Conservation (phyloP, 2,113 vertebrate species). For the Ammodytes marinus region DNA sequence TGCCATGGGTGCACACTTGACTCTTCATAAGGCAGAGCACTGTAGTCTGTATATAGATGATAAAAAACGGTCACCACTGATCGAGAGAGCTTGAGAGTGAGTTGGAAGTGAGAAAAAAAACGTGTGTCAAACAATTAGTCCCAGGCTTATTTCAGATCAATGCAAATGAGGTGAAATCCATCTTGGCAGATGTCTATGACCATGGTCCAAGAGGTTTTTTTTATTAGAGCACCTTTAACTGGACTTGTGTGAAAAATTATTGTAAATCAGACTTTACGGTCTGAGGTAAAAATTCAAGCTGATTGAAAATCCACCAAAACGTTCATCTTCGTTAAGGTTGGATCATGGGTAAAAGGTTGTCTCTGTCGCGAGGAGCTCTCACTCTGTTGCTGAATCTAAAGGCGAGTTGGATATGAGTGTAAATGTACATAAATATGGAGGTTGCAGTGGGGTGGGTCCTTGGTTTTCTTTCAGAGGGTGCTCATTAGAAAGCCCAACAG, state of each 20-base stretch:
- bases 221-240: no score
- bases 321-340: conserved; percentile 28
- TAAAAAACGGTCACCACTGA: conserved; percentile 8
- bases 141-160: background rate
- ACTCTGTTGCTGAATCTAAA: conserved; percentile 4
- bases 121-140: background rate
- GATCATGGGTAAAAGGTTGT: background rate
- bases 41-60: conserved; percentile 32
- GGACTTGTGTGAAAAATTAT: no score
- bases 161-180: no score
- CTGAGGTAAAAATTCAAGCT: no score
- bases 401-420: background rate
- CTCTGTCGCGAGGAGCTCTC: conserved; percentile 24
- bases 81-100: conserved; percentile 2
- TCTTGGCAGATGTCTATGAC: no score
- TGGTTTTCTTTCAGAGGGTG: conserved; percentile 60
- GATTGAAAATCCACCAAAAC: no score
- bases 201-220: no score
- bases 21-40: conserved; percentile 33
- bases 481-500: conserved; percentile 64
- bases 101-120: background rate
- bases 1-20: conserved; percentile 44
- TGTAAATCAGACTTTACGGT: no score
- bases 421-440: conserved; percentile 35
- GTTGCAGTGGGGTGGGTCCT: conserved; percentile 55